Evolutionary conservation across 2,113 vertebrate species (phyloP).

Genomic region (Paradisaea rubra): DNA sequence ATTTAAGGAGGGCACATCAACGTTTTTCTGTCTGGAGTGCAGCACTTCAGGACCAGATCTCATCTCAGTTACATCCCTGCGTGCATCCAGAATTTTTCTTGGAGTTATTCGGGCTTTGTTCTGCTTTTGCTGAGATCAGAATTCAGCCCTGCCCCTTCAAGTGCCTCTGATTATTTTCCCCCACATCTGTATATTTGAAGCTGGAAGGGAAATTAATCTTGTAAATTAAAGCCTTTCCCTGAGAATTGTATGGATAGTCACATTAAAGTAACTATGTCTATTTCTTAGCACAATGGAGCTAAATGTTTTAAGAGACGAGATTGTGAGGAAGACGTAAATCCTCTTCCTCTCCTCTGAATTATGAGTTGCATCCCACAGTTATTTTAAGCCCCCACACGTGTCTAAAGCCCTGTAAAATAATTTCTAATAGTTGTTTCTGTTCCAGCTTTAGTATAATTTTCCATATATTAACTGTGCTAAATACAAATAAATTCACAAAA

Average conservation of each 20-base stretch:
- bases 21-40: not conserved
- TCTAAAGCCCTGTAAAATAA: constrained; percentile 1
- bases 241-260: not conserved
- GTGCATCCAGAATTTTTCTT: not conserved
- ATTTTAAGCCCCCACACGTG: not conserved
- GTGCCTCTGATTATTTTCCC: not conserved
- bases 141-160: not conserved
- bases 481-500: constrained; percentile 45
- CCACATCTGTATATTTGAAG: not conserved
- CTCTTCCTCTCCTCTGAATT: not conserved
- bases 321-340: not conserved
- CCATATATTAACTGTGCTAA: constrained; percentile 30
- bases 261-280: not conserved
- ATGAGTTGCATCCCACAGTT: not conserved
- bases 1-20: not conserved
- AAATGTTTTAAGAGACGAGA: not conserved
- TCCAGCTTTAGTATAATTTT: constrained; percentile 14
- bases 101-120: not conserved
- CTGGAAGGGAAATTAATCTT: not conserved
- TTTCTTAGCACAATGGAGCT: not conserved
- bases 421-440: constrained; percentile 12
- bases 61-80: not conserved
- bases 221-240: not conserved
- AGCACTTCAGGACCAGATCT: not conserved
- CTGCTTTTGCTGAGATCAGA: not conserved